A percentile compares a stretch with the other conserved stretches of the same genome.
Evolutionary conservation across 1,140 invertebrate species (phyloP).

Genomic region (Cepaea nemoralis): DNA sequence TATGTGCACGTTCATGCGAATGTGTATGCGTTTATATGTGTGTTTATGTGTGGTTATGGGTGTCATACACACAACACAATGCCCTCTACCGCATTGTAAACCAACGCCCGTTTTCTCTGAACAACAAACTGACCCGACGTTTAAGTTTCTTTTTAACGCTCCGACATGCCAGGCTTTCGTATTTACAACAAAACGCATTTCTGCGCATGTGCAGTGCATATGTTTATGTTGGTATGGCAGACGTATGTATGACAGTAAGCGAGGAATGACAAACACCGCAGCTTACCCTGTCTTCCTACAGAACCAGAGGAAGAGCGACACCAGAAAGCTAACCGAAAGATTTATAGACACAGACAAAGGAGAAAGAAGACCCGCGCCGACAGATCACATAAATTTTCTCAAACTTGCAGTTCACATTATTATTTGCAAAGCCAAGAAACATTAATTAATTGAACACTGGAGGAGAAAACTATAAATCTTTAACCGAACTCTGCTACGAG

Average conservation of each 20-base stretch:
- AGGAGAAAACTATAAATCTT: constrained; percentile 18
- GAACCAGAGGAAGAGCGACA: neutral
- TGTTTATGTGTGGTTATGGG: too few relatives aligned
- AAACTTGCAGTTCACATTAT: constrained; percentile 18
- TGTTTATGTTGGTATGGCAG: neutral
- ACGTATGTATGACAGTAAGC: neutral
- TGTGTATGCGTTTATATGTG: too few relatives aligned
- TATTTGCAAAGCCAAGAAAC: constrained; percentile 5
- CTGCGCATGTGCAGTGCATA: neutral
- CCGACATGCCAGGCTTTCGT: too few relatives aligned
- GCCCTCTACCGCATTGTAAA: too few relatives aligned
- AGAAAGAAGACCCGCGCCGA: neutral
- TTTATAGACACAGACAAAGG: neutral
- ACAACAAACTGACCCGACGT: too few relatives aligned
- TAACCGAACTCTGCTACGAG: neutral
- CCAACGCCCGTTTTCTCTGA: too few relatives aligned
- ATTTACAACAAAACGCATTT: neutral
- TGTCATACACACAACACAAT: too few relatives aligned
- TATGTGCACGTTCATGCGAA: too few relatives aligned
- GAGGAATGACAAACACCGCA: neutral
- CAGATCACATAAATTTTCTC: constrained; percentile 10
- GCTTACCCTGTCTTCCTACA: neutral
- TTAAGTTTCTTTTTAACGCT: too few relatives aligned
- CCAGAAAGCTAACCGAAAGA: neutral
- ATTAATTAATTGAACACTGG: constrained; percentile 14